A percentile compares a stretch with the other conserved stretches of the same genome.
phyloP scores from a whole-genome alignment of 2,797 vertebrate species.

The Phalloptychus januarius region DNA sequence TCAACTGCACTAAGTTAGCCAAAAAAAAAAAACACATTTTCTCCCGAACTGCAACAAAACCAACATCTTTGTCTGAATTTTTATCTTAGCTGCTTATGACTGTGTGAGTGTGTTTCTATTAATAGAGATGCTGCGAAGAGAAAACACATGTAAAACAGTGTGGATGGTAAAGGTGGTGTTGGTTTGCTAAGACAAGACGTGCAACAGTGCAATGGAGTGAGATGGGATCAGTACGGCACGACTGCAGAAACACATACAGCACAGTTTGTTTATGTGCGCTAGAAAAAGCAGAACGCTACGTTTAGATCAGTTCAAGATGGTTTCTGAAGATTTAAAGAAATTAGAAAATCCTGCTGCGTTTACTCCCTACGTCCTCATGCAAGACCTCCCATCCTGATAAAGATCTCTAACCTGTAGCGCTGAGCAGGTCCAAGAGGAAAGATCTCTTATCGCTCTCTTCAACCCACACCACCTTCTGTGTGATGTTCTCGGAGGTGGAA shows the following conservation, averaged over 20 bases:
- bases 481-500: slow-evolving; percentile 96
- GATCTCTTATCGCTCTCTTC: slow-evolving; percentile 94
- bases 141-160: background rate
- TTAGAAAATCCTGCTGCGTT: background rate
- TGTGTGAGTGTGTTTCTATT: too few species aligned
- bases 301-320: background rate
- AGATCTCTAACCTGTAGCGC: slow-evolving; percentile 87
- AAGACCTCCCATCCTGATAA: background rate
- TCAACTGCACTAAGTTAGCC: slow-evolving; percentile 5
- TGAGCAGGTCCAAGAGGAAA: slow-evolving; percentile 92
- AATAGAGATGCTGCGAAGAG: background rate
- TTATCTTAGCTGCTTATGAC: background rate
- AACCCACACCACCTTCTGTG: slow-evolving; percentile 97
- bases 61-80: background rate
- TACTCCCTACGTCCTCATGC: too few species aligned
- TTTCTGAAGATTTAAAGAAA: background rate
- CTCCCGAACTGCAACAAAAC: background rate
- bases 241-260: slow-evolving; percentile 29
- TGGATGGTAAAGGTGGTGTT: slow-evolving; percentile 8
- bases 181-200: slow-evolving; percentile 31
- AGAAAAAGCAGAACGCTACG: background rate
- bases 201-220: slow-evolving; percentile 26
- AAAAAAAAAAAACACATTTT: slow-evolving; percentile 3
- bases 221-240: slow-evolving; percentile 24
- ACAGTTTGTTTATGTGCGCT: slow-evolving; percentile 15